phyloP scores from a whole-genome alignment of 1,140 invertebrate species.

The Papilio aristodemus region DNA sequence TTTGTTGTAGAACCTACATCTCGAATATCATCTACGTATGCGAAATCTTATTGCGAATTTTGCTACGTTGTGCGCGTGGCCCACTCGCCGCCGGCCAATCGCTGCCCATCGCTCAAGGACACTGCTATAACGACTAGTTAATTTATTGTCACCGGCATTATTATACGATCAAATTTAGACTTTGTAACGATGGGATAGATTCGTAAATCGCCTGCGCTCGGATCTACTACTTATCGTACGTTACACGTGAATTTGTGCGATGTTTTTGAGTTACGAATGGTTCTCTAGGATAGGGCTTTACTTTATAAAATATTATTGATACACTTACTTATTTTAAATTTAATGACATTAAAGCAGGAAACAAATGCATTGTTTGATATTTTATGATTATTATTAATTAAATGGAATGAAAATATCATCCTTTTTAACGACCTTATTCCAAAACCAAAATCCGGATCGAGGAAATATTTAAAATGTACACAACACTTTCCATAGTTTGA shows the following conservation, averaged over 20 bases:
- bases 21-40: slow-evolving; percentile 5
- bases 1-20: background rate
- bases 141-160: slow-evolving; percentile 20
- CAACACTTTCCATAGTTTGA: too few species aligned
- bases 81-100: background rate
- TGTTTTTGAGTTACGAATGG: slow-evolving; percentile 33
- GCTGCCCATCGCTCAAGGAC: slow-evolving; percentile 15
- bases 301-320: background rate
- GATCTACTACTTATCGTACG: background rate
- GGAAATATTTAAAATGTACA: too few species aligned
- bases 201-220: background rate
- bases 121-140: background rate
- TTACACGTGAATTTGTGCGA: slow-evolving; percentile 21
- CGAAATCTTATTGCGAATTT: slow-evolving; percentile 16
- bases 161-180: background rate
- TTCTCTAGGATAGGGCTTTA: slow-evolving; percentile 26
- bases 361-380: background rate
- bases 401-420: too few species aligned
- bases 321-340: background rate
- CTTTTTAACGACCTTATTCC: too few species aligned
- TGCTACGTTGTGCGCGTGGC: background rate
- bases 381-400: background rate
- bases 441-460: too few species aligned
- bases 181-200: background rate
- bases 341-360: background rate